Conservation (phyloP, 2,888 invertebrate species). For the Galeopsomyia nigrocyanea region DNA sequence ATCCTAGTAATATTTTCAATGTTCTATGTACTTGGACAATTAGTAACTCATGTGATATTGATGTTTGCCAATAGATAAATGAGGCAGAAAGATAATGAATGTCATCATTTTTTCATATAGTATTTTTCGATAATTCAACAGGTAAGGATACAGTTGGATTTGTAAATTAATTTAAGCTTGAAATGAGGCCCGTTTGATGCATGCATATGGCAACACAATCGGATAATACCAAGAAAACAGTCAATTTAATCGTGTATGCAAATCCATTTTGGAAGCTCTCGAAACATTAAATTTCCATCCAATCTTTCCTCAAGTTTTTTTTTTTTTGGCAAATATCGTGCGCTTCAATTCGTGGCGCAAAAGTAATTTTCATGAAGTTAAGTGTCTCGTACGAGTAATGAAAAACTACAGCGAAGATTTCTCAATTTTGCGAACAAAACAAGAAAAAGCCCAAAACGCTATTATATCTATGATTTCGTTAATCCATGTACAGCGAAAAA, state of each 20-base stretch:
- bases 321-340: slow-evolving; percentile 31
- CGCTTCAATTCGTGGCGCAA: slow-evolving; percentile 10
- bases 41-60: slow-evolving; percentile 5
- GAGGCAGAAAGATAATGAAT: slow-evolving; percentile 7
- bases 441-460: background rate
- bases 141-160: background rate
- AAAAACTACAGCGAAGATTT: slow-evolving; percentile 22
- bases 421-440: slow-evolving; percentile 12
- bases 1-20: slow-evolving; percentile 38
- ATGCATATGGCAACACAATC: background rate
- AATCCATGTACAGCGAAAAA: slow-evolving; percentile 16
- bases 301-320: slow-evolving; percentile 9
- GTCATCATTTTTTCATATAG: background rate
- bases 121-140: slow-evolving; percentile 32
- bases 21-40: slow-evolving; percentile 3
- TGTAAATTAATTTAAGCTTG: slow-evolving; percentile 1
- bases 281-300: slow-evolving; percentile 10
- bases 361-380: slow-evolving; percentile 6
- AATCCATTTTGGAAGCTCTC: slow-evolving; percentile 29
- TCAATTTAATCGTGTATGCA: background rate
- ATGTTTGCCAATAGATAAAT: slow-evolving; percentile 25
- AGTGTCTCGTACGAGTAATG: slow-evolving; percentile 9
- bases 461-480: slow-evolving; percentile 20
- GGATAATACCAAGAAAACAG: background rate
- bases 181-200: too few species aligned